Evolutionary conservation across 2,113 vertebrate species (phyloP), one percentile per base, ranked within the genome.

Genomic region (Ramphastos sulfuratus): DNA sequence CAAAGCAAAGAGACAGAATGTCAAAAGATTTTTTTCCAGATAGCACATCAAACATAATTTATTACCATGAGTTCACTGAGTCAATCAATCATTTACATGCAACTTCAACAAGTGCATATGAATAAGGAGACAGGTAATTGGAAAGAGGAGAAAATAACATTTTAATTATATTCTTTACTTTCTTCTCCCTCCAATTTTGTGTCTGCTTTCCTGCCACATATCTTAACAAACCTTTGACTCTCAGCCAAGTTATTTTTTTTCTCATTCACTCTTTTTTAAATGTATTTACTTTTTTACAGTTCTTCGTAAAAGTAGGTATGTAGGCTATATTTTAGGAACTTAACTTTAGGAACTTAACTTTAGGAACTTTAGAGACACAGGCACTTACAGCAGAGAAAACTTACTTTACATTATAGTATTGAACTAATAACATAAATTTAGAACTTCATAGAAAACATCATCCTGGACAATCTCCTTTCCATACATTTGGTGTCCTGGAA

Each of bases 1-100:
- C 96, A 97, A 95, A 81, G 92, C 90, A 93, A 77, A 95, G 67
- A 97, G 96, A 92, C 93, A 93, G 86, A 91, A 94, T 98, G 98
- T 97, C 94, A 96, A 95, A 94, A 97, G 80, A 90, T 77, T 87
- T 84, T 95, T 78, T 95, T 87, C 90, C 96, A 91, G 75, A 93
- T 66, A 97, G 90, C 54, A 97, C 95, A 96, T 96, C 94, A 97
- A 96, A 96, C 85, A 95, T 90, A 72, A 95, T 94, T 94, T 93
- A 91, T 98, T 96, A 95, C 92, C 95, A 85, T 95, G 90, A 96
- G 90, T 85, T 74, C 39, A 52, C 59, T 92, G 85, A 96, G 85
- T 96, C 89, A 95, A 86, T 96, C 96, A 95, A 96, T 97, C 93
- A 96, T 80, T 94, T 91, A 90, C 19, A 59, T 28, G 55, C 70